A percentile compares a stretch with the other conserved stretches of the same genome.
These are phyloP conservation scores for Ondatra zibethicus DNA, from an alignment of 2,113 vertebrate genomes.

Conservation along the genomic window DNA sequence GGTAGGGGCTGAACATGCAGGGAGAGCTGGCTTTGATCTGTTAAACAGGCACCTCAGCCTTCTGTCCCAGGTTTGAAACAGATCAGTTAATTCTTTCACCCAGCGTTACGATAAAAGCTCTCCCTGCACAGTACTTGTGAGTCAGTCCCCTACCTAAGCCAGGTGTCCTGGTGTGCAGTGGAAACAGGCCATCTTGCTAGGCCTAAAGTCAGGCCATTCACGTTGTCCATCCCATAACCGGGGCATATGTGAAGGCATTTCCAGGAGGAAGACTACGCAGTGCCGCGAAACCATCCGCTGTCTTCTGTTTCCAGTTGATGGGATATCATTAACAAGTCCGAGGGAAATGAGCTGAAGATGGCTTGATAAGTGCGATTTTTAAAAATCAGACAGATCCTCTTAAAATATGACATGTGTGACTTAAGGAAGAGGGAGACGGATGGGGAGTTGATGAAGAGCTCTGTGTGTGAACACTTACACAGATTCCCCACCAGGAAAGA, in stretches of 20 bases:
- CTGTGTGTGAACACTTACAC: background rate
- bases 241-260: background rate
- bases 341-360: slow-evolving; percentile 16
- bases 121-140: rapidly evolving
- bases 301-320: slow-evolving; percentile 11
- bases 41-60: background rate
- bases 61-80: background rate
- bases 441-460: background rate
- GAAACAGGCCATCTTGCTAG: background rate
- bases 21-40: background rate
- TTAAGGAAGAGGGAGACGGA: slow-evolving; percentile 27
- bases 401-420: slow-evolving; percentile 30
- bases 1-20: background rate
- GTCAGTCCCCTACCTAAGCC: background rate
- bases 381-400: slow-evolving; percentile 40
- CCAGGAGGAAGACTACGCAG: background rate
- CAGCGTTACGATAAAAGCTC: background rate
- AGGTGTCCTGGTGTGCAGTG: background rate
- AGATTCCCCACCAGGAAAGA: slow-evolving; percentile 14
- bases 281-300: background rate
- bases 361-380: slow-evolving; percentile 32
- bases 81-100: background rate
- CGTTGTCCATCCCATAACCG: background rate
- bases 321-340: slow-evolving; percentile 10
- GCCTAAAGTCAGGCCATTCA: background rate